These are phyloP conservation scores for Zeugodacus cucurbitae DNA, from an alignment of 1,140 invertebrate genomes.

Conservation along the genomic window DNA sequence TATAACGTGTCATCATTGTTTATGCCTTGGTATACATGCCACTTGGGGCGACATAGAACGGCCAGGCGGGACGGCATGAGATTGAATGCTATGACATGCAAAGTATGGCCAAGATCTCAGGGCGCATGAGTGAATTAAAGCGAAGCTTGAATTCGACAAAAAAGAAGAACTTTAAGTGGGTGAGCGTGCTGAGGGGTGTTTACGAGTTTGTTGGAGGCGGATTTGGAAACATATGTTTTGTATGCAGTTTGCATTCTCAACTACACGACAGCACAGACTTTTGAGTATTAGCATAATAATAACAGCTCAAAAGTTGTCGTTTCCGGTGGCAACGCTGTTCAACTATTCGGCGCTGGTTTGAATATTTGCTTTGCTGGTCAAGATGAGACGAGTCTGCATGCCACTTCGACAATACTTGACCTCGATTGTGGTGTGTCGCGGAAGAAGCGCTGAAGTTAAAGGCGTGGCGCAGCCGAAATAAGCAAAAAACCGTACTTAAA, in stretches of 20 bases:
- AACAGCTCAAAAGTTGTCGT: constrained; percentile 26
- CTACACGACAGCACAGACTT: not conserved
- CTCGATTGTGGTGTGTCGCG: not conserved
- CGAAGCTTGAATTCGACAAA: not conserved
- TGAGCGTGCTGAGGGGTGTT: not conserved
- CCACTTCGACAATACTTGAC: constrained; percentile 12
- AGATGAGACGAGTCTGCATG: not conserved
- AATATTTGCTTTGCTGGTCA: not conserved
- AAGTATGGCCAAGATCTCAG: constrained; percentile 15
- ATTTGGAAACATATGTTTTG: constrained; percentile 29
- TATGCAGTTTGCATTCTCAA: constrained; percentile 31
- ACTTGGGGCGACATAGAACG: not conserved
- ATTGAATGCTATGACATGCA: not conserved
- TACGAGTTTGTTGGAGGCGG: not conserved
- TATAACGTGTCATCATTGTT: constrained; percentile 42
- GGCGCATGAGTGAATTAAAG: constrained; percentile 15
- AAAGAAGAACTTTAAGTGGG: not conserved
- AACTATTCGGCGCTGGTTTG: not conserved
- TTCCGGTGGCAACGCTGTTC: constrained; percentile 35
- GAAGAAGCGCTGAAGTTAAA: not conserved
- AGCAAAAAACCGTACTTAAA: not conserved
- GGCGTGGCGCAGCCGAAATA: not conserved
- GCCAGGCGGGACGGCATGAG: not conserved
- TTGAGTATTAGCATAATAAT: constrained; percentile 39
- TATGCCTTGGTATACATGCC: constrained; percentile 16